Conservation (phyloP, 2,888 invertebrate species). For the Anagyrus pseudococci region DNA sequence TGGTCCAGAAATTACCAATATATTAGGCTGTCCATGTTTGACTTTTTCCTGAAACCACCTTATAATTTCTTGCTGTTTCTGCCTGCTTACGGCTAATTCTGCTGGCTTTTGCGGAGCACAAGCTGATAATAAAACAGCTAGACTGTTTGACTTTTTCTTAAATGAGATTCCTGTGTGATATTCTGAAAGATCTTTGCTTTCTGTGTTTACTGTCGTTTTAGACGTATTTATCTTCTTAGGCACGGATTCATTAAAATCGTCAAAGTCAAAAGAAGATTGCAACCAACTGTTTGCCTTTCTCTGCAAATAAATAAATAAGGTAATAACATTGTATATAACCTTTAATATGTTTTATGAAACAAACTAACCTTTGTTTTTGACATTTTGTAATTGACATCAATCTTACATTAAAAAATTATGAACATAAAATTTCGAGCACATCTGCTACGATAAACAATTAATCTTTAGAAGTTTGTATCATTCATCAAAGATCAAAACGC, state of each 20-base stretch:
- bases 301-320: conserved; percentile 16
- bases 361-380: background rate
- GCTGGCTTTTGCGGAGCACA: conserved; percentile 50
- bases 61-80: conserved; percentile 55
- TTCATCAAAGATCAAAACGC: too few species aligned
- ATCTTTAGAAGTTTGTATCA: too few species aligned
- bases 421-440: background rate
- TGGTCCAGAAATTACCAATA: conserved; percentile 78
- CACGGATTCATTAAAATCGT: conserved; percentile 22
- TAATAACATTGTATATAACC: background rate
- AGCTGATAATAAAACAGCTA: conserved; percentile 47
- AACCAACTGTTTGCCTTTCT: conserved; percentile 42
- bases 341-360: background rate
- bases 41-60: conserved; percentile 50
- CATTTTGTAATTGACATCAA: background rate
- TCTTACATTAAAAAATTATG: background rate
- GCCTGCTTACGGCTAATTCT: conserved; percentile 54
- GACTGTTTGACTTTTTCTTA: conserved; percentile 41
- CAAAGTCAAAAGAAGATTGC: conserved; percentile 43
- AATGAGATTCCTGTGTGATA: conserved; percentile 2
- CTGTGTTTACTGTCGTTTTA: background rate
- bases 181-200: too few species aligned
- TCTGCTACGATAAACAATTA: too few species aligned
- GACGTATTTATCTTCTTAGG: conserved; percentile 23
- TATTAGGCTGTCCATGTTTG: conserved; percentile 43